Evolutionary conservation across 2,888 invertebrate genomes (phyloP), one percentile per base, ranked within the genome.

Genomic region (Galerucella pusilla): DNA sequence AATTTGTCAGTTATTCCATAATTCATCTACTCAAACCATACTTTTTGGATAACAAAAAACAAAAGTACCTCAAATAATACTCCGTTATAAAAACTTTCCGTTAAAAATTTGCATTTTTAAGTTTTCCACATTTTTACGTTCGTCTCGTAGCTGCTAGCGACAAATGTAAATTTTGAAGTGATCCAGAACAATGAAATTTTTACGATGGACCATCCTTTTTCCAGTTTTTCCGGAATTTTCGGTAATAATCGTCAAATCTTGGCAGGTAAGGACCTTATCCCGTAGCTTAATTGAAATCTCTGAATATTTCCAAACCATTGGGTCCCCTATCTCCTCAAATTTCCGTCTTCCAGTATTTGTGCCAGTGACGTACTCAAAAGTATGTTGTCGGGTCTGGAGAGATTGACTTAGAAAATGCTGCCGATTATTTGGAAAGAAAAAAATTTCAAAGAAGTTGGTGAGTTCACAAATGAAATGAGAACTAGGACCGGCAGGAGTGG

Each of bases 281-380:
- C 77, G 82, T 74, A 81, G 78, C 82, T 82, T 84, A 84, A 84
- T 84, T 84, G 84, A 83, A 83, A 84, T 84, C 83, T 82, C 81
- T 76, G 80, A 81, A 83, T 83, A 81, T 83, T 84, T 84, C 83
- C 84, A 79, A 80, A 80, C 82, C 83, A 83, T 83, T 84, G 79
- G 79, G 71, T 79, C 79, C 76, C 80, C 75, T 81, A 71, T 76
- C 76, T 78, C 72, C 77, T 81, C 80, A 78, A 78, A 81, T 83
- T 83, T 82, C 82, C 81, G 80, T 78, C 79, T 75, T 79, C 82
- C 81, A 79, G 76, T 57, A 64, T 65, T 65, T 16, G 45, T 10
- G 7, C 20, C 64, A 65, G n/a, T 20, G 46, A 46, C 64, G 64
- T 65, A 10, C 12, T 20, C 0, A 42, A 46, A 42, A 11, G 6